A percentile compares a stretch with the other conserved stretches of the same genome.
Evolutionary conservation across 1,140 invertebrate genomes (phyloP).

Genomic region (Druon quercuslanigerum): DNA sequence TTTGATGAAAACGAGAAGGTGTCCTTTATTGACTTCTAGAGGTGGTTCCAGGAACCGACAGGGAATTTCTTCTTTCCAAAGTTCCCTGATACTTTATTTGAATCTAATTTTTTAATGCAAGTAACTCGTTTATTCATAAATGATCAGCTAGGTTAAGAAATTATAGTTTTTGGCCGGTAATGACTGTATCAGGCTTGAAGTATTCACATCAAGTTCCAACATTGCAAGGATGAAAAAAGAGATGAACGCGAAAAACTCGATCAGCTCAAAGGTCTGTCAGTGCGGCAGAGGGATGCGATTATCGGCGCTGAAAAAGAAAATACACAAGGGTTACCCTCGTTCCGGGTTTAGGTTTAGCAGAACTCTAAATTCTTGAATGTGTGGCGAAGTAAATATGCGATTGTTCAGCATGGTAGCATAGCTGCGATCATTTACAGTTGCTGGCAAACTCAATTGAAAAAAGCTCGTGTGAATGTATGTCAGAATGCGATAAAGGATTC

Average conservation of each 20-base stretch:
- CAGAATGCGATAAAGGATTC: constrained; percentile 1
- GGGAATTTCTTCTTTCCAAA: background rate
- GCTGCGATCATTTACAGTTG: background rate
- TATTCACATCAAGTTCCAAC: background rate
- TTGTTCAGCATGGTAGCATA: background rate
- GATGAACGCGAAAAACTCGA: background rate
- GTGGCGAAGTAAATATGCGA: constrained; percentile 14
- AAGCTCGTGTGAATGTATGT: background rate
- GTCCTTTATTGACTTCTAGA: background rate
- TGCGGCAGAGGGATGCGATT: constrained; percentile 27
- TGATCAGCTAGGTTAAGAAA: too few species aligned
- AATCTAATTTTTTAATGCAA: too few species aligned
- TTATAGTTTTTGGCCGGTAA: background rate
- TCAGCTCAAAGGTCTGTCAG: constrained; percentile 19
- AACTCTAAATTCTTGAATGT: constrained; percentile 11
- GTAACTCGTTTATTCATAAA: too few species aligned
- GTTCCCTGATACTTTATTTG: too few species aligned
- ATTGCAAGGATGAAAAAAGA: background rate
- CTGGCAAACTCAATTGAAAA: background rate
- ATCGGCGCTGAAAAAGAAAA: constrained; percentile 46
- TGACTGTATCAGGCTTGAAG: background rate
- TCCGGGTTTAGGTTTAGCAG: constrained; percentile 4
- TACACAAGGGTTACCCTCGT: constrained; percentile 25
- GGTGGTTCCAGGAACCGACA: background rate
- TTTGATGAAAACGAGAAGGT: background rate